Base-by-base conservation (phyloP, 2,797 vertebrate species). In the Coendou prehensilis region DNA sequence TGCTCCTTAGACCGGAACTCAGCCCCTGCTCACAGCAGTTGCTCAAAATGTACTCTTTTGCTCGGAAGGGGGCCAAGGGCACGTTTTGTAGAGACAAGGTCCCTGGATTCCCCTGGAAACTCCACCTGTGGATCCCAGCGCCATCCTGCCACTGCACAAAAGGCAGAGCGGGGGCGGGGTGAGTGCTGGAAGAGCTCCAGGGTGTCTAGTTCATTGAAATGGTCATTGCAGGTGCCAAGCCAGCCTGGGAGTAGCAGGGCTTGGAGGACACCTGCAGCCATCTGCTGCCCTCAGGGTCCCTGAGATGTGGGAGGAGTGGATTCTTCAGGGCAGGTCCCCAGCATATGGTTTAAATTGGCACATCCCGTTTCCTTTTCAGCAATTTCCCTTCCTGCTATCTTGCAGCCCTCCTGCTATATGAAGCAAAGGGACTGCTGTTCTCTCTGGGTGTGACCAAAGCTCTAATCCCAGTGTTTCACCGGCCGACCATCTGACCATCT, bases 221-320 rank as follows among this genome's bases (percentile, higher is more conserved):
- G 20, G 98, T 99, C 99, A 94, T 99, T 99, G 94, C 99, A 99
- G 22, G 99, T 98, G 79, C 98, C 98, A 71, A 99, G 99, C 96
- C 99, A 0, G 98, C 93, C 97, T 97, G 98, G 82, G 98, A 98
- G 95, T 99, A 99, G 0, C 18, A 30, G n/a, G 99, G 99, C 97
- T 99, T 99, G 79, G 98, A 98, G 81, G 99, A 98, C 71, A 98
- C 96, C 0, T 98, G 98, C 11, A 97, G 99, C 86, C 99, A 99
- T 85, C 98, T 99, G 28, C 99, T 0, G 99, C 99, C 33, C 97
- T 99, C 93, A 99, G 98, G 13, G 97, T 99, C 95, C n/a, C 71
- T 63, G 71, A 45, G 45, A 69, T 45, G 45, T 13, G 5, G 7
- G 10, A 23, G 13, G 45, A 22, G 22, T 14, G 5, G 71, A 9